Evolutionary conservation across 2,113 vertebrate species (phyloP).

Genomic region (Xyliphius kryptos): DNA sequence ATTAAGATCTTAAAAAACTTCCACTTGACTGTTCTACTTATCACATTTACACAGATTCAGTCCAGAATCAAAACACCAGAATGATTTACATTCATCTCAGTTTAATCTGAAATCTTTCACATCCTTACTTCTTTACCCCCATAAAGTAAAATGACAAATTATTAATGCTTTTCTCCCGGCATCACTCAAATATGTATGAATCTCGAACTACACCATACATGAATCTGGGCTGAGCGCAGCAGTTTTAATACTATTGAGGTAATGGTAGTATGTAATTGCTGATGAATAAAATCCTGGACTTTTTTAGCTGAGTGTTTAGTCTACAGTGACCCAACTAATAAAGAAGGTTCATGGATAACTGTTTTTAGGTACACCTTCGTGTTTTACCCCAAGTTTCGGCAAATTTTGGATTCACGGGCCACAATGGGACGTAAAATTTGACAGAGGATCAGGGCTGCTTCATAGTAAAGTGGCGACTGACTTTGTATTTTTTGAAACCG

Average conservation of each 20-base stretch:
- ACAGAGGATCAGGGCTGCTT: no score
- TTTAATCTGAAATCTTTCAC: not conserved
- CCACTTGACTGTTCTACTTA: no score
- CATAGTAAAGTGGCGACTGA: no score
- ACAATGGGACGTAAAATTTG: no score
- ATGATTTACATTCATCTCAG: not conserved
- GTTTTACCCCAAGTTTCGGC: no score
- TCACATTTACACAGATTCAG: no score
- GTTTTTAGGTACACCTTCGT: no score
- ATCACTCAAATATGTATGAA: not conserved
- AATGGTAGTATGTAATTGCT: constrained; percentile 20
- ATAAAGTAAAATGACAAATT: not conserved
- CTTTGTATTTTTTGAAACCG: no score
- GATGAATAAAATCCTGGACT: not conserved
- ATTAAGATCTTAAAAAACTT: no score
- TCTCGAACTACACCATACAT: not conserved
- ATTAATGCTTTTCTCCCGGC: not conserved
- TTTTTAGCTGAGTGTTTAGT: not conserved
- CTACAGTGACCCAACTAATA: not conserved
- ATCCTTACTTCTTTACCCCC: not conserved
- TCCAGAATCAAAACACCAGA: not conserved
- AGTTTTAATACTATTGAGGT: not conserved
- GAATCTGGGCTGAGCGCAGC: not conserved
- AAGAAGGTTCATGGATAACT: no score
- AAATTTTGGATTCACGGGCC: no score